These are phyloP conservation scores for Pluvianellus socialis DNA, from an alignment of 2,113 vertebrate species.

Conservation along the genomic window DNA sequence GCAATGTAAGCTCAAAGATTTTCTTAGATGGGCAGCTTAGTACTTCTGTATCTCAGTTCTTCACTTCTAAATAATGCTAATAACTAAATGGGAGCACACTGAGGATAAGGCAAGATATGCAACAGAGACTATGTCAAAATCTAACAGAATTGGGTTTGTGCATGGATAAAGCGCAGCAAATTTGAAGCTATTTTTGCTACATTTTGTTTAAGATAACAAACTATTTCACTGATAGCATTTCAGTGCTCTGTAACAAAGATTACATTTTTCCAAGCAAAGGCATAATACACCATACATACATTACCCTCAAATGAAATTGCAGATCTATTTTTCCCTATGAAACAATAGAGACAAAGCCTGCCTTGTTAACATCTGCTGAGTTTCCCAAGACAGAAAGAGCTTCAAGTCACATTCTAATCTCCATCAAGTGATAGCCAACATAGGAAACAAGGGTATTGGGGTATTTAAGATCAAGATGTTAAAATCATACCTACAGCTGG, in stretches of 20 bases:
- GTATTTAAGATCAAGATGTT: background rate
- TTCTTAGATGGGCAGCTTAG: background rate
- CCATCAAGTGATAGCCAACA: background rate
- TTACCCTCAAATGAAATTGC: background rate
- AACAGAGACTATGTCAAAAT: background rate
- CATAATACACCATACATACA: background rate
- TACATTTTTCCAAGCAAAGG: background rate
- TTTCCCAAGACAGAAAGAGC: background rate
- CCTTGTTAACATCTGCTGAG: background rate
- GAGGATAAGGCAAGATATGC: background rate
- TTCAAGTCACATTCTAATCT: background rate
- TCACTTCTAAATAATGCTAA: background rate
- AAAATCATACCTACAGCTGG: background rate
- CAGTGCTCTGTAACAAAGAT: background rate
- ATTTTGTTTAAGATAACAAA: background rate
- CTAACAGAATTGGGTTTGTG: background rate
- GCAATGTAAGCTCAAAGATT: background rate
- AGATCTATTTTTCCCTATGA: background rate
- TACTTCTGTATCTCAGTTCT: background rate
- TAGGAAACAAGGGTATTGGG: background rate
- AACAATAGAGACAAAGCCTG: background rate
- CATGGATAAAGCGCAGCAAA: background rate
- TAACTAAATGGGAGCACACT: background rate
- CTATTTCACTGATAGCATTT: background rate
- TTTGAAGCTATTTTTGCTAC: background rate